Base-by-base conservation (phyloP, 2,888 invertebrate genomes). In the Autographa gamma region DNA sequence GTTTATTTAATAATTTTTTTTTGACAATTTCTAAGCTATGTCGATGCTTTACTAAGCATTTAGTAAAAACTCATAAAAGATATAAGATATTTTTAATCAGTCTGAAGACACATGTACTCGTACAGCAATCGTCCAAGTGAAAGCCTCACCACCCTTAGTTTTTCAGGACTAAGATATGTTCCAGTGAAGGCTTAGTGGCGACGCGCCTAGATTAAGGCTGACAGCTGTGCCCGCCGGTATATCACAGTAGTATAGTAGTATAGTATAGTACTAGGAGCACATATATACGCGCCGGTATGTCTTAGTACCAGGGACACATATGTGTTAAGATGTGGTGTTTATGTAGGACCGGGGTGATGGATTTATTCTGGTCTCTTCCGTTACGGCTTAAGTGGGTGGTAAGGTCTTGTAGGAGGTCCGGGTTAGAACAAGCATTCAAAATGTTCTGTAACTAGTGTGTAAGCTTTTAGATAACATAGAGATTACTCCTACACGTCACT, bases 91-190 rank as follows among this genome's bases (percentile, higher is more conserved):
- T 32, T 34, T 7, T 34, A 34, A 9, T 34, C 34, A 8, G 34
- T 34, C 34, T 34, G 34, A 34, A 9, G 9, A 5, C 34, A 34
- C 3, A 1, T 16, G 43, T 16, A 11, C 7, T 43, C 66, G 63
- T 63, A 5, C 65, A 62, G 69, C 41, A 19, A 4, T 18, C 59
- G 61, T 32, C 5, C 38, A 6, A 73, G 38, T 60, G 41, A 68
- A 6, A 18, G 0, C 0, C 5, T 54, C 31, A 38, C 38, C 14
- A 56, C 43, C 41, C 54, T 32, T 60, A 52, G 61, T 60, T 69
- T 76, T 73, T 19, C 25, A 32, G 41, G 43, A 60, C 31, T 56
- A 38, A 31, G 60, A 59, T 52, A 56, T 62, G 9, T 58, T 11
- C 13, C 11, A 18, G 18, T 8, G 31, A 48, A 4, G 64, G 43